phyloP scores from a whole-genome alignment of 2,113 vertebrate genomes.

The Gymnobelideus leadbeateri region DNA sequence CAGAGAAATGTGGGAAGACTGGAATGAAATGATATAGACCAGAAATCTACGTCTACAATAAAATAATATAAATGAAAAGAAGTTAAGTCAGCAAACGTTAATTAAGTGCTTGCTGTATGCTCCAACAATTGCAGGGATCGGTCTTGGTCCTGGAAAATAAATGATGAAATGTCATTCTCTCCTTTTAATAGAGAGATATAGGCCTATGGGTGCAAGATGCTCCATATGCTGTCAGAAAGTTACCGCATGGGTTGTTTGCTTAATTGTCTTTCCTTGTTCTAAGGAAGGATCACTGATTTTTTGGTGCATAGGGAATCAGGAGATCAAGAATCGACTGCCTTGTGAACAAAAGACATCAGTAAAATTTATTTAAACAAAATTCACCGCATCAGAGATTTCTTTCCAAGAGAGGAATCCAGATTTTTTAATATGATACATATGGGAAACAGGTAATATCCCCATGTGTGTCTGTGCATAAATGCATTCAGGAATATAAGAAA shows the following conservation, averaged over 20 bases:
- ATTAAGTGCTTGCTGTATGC: neutral
- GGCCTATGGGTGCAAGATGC: neutral
- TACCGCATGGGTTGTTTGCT: neutral
- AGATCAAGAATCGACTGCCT: neutral
- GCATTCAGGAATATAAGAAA: neutral
- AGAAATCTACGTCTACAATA: neutral
- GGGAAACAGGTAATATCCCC: neutral
- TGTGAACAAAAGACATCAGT: neutral
- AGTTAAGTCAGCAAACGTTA: neutral
- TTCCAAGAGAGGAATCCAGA: neutral
- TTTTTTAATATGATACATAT: slow-evolving; percentile 16
- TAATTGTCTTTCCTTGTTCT: neutral
- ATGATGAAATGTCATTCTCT: neutral
- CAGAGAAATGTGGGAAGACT: neutral
- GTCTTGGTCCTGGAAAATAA: neutral
- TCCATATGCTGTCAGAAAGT: neutral
- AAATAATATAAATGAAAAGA: neutral
- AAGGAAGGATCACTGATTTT: neutral
- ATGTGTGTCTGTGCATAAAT: neutral
- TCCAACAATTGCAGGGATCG: neutral
- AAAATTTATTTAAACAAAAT: neutral
- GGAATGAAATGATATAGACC: neutral
- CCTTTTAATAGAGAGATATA: neutral
- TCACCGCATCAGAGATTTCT: neutral
- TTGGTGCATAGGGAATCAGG: neutral